Conservation (phyloP, 1,140 invertebrate species). For the Mizuhopecten yessoensis region DNA sequence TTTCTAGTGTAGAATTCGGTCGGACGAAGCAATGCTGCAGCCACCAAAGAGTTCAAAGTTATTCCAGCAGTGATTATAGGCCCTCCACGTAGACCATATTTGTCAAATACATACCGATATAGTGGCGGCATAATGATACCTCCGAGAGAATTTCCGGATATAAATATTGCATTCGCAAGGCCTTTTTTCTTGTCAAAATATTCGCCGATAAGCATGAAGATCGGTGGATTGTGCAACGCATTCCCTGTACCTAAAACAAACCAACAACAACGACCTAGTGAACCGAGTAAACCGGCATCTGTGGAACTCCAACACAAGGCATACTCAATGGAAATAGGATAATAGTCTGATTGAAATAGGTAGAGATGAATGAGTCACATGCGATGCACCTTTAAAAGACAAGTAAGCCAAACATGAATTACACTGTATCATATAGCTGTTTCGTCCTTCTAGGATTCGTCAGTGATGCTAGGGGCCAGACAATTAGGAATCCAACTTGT, state of each 20-base stretch:
- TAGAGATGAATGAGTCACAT: no score
- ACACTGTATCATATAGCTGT: no score
- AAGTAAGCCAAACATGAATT: no score
- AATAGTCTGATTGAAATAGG: no score
- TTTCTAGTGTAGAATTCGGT: constrained; percentile 37
- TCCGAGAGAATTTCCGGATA: constrained; percentile 95
- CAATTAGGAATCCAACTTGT: no score
- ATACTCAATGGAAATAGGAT: no score
- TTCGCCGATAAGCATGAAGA: constrained; percentile 98
- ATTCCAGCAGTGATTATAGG: constrained; percentile 84
- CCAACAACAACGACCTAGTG: not conserved
- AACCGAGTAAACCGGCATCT: no score
- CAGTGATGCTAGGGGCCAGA: no score
- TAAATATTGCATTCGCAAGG: constrained; percentile 97
- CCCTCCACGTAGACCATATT: constrained; percentile 88
- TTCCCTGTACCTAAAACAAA: constrained; percentile 92
- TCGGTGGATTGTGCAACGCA: constrained; percentile 97
- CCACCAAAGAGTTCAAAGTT: constrained; percentile 43
- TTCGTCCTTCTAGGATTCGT: no score
- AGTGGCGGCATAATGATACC: constrained; percentile 90
- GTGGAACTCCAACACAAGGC: no score
- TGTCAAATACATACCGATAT: constrained; percentile 86
- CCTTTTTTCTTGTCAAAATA: constrained; percentile 98
- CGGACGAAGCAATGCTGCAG: constrained; percentile 45
- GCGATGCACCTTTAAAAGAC: no score